Base-by-base conservation (phyloP, 2,797 vertebrate genomes). In the Acanthopagrus latus region DNA sequence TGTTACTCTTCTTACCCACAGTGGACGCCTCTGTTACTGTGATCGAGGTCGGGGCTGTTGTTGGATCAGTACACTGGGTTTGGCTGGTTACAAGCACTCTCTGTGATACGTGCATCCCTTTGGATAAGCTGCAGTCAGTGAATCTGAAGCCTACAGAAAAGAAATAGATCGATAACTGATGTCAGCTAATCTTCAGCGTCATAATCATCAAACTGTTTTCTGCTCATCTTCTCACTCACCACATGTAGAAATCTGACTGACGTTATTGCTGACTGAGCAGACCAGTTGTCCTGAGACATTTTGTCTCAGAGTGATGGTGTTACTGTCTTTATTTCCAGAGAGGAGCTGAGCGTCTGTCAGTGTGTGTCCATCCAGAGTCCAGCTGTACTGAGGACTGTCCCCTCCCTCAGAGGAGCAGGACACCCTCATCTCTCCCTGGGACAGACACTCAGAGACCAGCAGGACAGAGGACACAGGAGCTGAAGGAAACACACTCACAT, bases 261-360 rank as follows among this genome's bases (percentile, higher is more conserved):
- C 0, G 0, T 21, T 0, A 20, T 93, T 94, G 0, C 5, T 50
- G 74, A 89, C 86, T 7, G 65, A 80, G 55, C 92, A 93, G 59
- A 18, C 51, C 71, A 94, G 82, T 7, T 0, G 12, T 71, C 91
- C 93, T 38, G 54, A 47, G 0, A 78, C 3, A 0, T 78, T 1
- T 58, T 73, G 82, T 69, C 23, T 89, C 85, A 94, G 82, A 64
- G 62, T 83, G 78, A 91, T 76, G 59, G 0, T 74, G 27, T 73
- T 48, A 0, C 38, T 38, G 38, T 38, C 38, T 38, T 38, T 38
- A 38, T 38, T 38, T 38, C 9, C 38, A 38, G 38, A 38, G 38
- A 38, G 38, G 38, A 38, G 38, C 38, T 38, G 38, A 38, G 38
- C 2, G 38, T 38, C 38, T 38, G 38, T 38, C 38, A 38, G 38